Conservation (phyloP, 2,113 vertebrate species). For the Girardinichthys multiradiatus region DNA sequence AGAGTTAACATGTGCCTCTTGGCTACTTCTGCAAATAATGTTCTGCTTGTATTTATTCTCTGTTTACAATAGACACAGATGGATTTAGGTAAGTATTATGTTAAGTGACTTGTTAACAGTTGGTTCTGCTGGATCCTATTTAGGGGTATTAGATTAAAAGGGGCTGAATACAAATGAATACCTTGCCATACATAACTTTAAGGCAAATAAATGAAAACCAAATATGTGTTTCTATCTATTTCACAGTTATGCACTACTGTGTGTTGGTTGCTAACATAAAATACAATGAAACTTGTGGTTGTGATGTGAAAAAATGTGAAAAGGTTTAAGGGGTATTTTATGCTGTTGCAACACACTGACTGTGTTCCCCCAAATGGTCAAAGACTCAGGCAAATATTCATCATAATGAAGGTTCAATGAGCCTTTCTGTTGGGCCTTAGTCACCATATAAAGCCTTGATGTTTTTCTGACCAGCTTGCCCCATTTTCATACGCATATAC, state of each 20-base stretch:
- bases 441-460: constrained; percentile 17
- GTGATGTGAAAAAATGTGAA: too few species aligned
- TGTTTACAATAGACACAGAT: background rate
- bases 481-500: constrained; percentile 17
- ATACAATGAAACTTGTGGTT: too few species aligned
- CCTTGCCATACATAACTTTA: too few species aligned
- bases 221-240: too few species aligned
- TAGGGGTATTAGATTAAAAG: too few species aligned
- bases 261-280: too few species aligned
- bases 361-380: background rate
- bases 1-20: background rate
- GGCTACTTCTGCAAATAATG: background rate
- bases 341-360: background rate
- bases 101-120: background rate
- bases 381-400: background rate
- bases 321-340: too few species aligned
- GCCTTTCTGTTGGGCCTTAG: background rate
- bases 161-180: too few species aligned
- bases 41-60: background rate
- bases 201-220: too few species aligned
- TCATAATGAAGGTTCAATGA: constrained; percentile 1
- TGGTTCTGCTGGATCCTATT: too few species aligned
- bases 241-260: too few species aligned
- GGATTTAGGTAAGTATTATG: background rate
- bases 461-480: constrained; percentile 26